Base-by-base conservation (phyloP, 2,797 vertebrate genomes). In the Platalea minor region DNA sequence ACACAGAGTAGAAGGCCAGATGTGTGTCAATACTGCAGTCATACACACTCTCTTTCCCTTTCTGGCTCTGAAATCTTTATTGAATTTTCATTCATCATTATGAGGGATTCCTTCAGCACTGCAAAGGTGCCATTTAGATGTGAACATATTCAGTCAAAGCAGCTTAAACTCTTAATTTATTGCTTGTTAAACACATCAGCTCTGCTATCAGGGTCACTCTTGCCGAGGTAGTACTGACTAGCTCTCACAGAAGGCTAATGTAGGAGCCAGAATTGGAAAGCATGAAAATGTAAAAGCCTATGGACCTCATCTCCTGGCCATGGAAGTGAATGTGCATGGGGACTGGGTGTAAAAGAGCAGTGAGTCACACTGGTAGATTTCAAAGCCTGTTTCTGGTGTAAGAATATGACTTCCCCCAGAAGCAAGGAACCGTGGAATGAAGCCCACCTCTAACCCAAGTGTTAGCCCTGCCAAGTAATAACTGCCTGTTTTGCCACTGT, bases 71-170 rank as follows among this genome's bases (percentile, higher is more conserved):
- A 69, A 68, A 77, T 86, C 88, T 65, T 95, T 91, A 96, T 96
- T 96, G 97, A 92, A 97, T 97, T 97, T 91, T 95, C 97, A 96
- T 97, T 95, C 94, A 96, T 97, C 96, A 95, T 91, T 94, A 90
- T 43, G 80, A 97, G 85, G 76, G 89, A 92, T 95, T 95, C 92
- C 75, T 97, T 97, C 77, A 74, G 76, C 59, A 24, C 72, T 41
- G 21, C 50, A 7, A 88, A 95, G 82, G 77, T 87, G 91, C 73
- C 11, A 23, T 67, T 93, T 84, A 41, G 59, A 68, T 56, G 75
- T 7, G 70, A 94, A 68, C 25, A 63, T 56, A 91, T 81, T 94
- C 81, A 93, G 79, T 78, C 85, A 91, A 96, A 96, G 83, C 23
- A 85, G 69, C 59, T 93, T 91, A 85, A 97, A 92, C 69, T 94